Percentiles rank a stretch among this genome's conserved stretches.
Evolutionary conservation across 2,888 invertebrate species (phyloP).

Genomic region (Drosophila conformis): DNA sequence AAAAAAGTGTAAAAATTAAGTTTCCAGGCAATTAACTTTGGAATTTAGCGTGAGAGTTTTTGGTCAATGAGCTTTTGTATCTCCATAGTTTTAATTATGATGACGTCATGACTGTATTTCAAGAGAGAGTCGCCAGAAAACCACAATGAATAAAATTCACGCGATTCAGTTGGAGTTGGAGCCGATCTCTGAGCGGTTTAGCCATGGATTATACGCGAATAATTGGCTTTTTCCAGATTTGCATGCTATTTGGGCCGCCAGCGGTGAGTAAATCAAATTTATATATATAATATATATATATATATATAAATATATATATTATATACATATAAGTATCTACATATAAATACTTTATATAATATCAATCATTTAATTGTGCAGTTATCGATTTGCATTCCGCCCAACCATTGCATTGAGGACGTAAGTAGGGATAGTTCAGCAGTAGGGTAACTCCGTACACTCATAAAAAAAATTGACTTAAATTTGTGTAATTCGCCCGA

Average conservation of each 20-base stretch:
- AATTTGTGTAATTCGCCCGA: not conserved
- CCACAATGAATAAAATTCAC: constrained; percentile 18
- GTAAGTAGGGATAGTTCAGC: constrained; percentile 54
- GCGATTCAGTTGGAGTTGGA: constrained; percentile 50
- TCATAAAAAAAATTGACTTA: not conserved
- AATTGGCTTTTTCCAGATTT: constrained; percentile 11
- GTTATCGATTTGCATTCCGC: constrained; percentile 66
- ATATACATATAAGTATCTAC: not conserved
- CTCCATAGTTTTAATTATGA: constrained; percentile 59
- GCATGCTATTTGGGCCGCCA: constrained; percentile 19
- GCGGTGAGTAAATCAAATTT: constrained; percentile 38
- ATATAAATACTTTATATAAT: not conserved
- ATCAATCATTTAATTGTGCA: constrained; percentile 16
- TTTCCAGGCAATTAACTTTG: constrained; percentile 15
- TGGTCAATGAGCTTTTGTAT: constrained; percentile 42
- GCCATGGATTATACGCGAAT: constrained; percentile 36
- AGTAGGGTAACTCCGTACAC: not conserved
- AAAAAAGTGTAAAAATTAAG: not conserved
- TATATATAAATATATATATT: not conserved
- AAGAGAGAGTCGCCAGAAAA: constrained; percentile 26
- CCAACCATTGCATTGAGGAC: constrained; percentile 68
- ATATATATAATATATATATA: not conserved
- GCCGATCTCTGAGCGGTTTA: constrained; percentile 53
- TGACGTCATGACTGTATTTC: constrained; percentile 65
- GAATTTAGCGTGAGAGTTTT: constrained; percentile 62